Base-by-base conservation (phyloP, 92 coral and sea anemone species). In the Parazoanthus darwini region DNA sequence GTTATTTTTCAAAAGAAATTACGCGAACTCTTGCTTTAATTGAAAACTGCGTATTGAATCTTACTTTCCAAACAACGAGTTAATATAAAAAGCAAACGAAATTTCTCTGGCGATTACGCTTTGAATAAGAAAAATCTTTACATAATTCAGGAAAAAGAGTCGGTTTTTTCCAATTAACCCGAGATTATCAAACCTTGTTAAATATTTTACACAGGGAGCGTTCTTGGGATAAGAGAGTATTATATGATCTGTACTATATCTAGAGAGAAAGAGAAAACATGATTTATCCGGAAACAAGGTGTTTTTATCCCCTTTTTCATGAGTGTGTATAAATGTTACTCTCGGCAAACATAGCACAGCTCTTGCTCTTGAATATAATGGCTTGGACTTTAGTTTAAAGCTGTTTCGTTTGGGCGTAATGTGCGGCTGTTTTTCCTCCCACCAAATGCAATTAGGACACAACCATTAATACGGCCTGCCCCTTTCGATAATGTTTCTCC, bases 41-140 rank as follows among this genome's bases (percentile, higher is more conserved):
- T 84, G 79, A 84, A 82, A 84, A 48, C 67, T 84, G 65, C 71
- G 87, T 71, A 84, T 84, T 84, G 63, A 71, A 84, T 84, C 78
- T 71, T 71, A 65, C 72, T 42, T 84, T 70, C 74, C 79, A 84
- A 84, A 84, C 72, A 73, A 79, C 46, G 87, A 84, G 79, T 84
- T 84, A 84, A 84, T 84, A 70, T 70, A 23, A 35, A 84, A 72
- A 84, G 72, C 79, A 84, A 84, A 71, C 70, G 77, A 72, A 70
- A 84, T 84, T 84, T 84, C 87, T 72, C 48, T 48, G 71, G 56
- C 63, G 63, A 84, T 84, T 84, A 84, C 63, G 87, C 59, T 84
- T 48, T 84, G 87, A 70, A 84, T 84, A 84, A 84, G 87, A 71
- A 46, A 54, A 59, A 71, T n/a, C 29, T 71, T 84, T 84, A 84